Base-by-base conservation (phyloP, 2,797 vertebrate genomes). In the Menidia menidia region DNA sequence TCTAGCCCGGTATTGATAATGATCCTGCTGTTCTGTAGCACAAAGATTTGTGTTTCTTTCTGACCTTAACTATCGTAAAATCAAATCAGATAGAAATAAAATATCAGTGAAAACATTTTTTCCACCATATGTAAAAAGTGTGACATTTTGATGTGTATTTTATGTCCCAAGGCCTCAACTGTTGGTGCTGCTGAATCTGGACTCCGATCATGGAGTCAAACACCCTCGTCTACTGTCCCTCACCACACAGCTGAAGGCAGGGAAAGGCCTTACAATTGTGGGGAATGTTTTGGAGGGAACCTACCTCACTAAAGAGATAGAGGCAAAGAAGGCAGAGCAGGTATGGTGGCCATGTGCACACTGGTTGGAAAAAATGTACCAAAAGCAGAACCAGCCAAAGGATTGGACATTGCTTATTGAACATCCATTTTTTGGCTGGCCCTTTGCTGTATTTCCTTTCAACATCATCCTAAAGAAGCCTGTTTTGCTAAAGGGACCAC, bases 181-280 rank as follows among this genome's bases (percentile, higher is more conserved):
- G 81, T 79, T 98, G 89, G 96, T 98, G 68, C 92, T 98, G 51
- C 85, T 98, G 78, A 97, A 95, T 84, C 65, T 98, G 91, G 95
- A 98, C 61, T 78, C 90, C 0, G 94, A 97, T 60, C 94, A 95
- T 56, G 68, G 59, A 0, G 97, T 97, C 47, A 97, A 96, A 82
- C 97, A 99, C 68, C 95, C 96, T 1, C 95, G 97, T 11, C 89
- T 99, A 71, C 95, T 99, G 72, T 98, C 97, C 69, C 85, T 98
- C 68, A 96, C 96, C 54, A 94, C 95, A 0, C 97, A 99, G 87
- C 89, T 99, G 74, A 99, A 99, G 88, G 97, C 97, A 0, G 97
- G 97, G 47, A 98, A 97, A 90, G 97, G 97, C 55, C 90, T 99
- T 64, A 98, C 97, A 7, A 98, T 98, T 1, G 96, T 97, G 82